phyloP scores from a whole-genome alignment of 1,140 invertebrate genomes.

The Drosophila equinoxialis region DNA sequence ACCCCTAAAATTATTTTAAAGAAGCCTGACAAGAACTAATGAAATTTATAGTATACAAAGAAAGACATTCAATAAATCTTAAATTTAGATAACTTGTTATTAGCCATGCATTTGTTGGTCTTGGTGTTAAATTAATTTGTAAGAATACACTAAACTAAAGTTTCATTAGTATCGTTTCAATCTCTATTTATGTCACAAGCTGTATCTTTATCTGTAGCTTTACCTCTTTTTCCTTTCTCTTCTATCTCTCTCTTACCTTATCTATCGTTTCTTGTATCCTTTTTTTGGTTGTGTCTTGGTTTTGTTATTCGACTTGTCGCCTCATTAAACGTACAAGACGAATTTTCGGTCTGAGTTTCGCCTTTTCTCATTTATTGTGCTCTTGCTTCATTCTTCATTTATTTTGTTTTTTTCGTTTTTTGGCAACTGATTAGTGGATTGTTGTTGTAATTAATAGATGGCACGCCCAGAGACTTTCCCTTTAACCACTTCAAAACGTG shows the following conservation, averaged over 20 bases:
- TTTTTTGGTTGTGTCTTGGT: background rate
- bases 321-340: conserved; percentile 6
- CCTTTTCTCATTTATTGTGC: conserved; percentile 1
- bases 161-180: too few species aligned
- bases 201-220: background rate
- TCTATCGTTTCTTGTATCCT: background rate
- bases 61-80: too few species aligned
- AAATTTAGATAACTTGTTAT: too few species aligned
- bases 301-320: conserved; percentile 4
- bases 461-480: conserved; percentile 14
- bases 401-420: background rate
- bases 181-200: too few species aligned
- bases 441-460: conserved; percentile 70
- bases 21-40: too few species aligned
- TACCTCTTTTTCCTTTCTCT: background rate
- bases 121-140: too few species aligned
- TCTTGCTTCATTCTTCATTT: background rate
- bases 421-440: conserved; percentile 65
- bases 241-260: background rate
- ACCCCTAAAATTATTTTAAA: too few species aligned
- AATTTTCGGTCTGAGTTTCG: background rate
- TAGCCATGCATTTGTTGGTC: too few species aligned
- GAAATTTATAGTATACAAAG: too few species aligned
- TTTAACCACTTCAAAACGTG: background rate
- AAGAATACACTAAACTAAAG: too few species aligned